Conservation (phyloP, 2,113 vertebrate genomes). For the Gadus macrocephalus region DNA sequence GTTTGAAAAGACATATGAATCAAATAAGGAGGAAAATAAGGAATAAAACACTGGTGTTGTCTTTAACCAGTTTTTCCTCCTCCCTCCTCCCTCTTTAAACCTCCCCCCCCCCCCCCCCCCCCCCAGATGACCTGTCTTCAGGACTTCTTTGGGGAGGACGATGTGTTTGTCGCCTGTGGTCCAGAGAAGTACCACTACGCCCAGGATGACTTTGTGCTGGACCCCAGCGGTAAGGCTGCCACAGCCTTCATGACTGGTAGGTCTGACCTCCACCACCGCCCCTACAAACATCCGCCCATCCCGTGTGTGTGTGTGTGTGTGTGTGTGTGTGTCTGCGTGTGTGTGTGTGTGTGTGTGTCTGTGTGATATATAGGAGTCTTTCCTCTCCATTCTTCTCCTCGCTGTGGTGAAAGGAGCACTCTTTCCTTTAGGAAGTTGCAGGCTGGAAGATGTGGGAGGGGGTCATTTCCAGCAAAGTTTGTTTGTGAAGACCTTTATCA, state of each 20-base stretch:
- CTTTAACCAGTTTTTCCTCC: neutral
- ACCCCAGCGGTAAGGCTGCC: constrained; percentile 89
- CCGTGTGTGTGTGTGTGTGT: neutral
- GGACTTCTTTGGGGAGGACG: constrained; percentile 97
- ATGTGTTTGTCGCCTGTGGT: constrained; percentile 95
- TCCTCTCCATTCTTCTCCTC: neutral
- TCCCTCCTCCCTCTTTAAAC: neutral
- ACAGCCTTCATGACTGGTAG: constrained; percentile 68
- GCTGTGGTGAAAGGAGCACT: neutral
- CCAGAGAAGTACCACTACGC: constrained; percentile 95
- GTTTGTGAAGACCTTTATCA: neutral
- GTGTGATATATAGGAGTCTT: constrained; percentile 4
- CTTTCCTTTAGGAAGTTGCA: constrained; percentile 29
- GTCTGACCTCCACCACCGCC: constrained; percentile 53
- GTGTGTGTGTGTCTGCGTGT: no score
- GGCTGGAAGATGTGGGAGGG: constrained; percentile 9
- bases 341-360: no score
- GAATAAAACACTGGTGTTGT: no score
- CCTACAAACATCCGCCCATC: constrained; percentile 24
- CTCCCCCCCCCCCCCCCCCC: constrained; percentile 12
- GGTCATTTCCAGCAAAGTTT: neutral
- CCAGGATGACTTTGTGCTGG: constrained; percentile 96
- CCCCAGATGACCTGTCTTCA: constrained; percentile 88
- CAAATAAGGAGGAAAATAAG: no score
- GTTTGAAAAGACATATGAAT: no score